Percentiles rank a stretch among this genome's conserved stretches.
Conservation (phyloP, 2,888 invertebrate genomes). For the Achlya flavicornis region DNA sequence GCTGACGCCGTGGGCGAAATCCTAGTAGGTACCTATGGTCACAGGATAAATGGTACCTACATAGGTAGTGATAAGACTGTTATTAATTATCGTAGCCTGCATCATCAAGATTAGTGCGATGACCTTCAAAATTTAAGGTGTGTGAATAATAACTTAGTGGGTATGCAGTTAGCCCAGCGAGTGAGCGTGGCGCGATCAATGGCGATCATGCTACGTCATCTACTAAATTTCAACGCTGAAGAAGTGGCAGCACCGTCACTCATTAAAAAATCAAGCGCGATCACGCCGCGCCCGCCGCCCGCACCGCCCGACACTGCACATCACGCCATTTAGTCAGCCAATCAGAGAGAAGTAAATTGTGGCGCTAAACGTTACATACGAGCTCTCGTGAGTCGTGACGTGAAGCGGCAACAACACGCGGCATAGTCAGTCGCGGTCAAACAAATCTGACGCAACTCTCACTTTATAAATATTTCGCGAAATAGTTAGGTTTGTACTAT, state of each 20-base stretch:
- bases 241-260: slow-evolving; percentile 62
- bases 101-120: slow-evolving; percentile 36
- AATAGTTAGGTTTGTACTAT: background rate
- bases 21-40: too few species aligned
- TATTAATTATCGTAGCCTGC: slow-evolving; percentile 24
- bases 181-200: background rate
- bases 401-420: slow-evolving; percentile 16
- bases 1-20: too few species aligned
- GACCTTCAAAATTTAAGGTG: slow-evolving; percentile 49
- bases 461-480: slow-evolving; percentile 35
- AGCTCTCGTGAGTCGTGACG: slow-evolving; percentile 22
- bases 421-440: slow-evolving; percentile 38
- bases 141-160: too few species aligned
- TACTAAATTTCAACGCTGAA: background rate
- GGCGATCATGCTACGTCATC: slow-evolving; percentile 54
- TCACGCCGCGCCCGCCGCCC: slow-evolving; percentile 30
- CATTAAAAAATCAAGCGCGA: slow-evolving; percentile 19
- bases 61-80: too few species aligned
- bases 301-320: slow-evolving; percentile 42
- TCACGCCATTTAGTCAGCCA: slow-evolving; percentile 75
- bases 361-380: slow-evolving; percentile 44
- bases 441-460: slow-evolving; percentile 47
- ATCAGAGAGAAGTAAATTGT: slow-evolving; percentile 57
- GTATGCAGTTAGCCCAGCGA: too few species aligned
- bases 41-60: too few species aligned